Percentiles rank a stretch among this genome's conserved stretches.
These are phyloP conservation scores for Epirrhoe alternata DNA, from an alignment of 2,888 invertebrate genomes.

Conservation along the genomic window DNA sequence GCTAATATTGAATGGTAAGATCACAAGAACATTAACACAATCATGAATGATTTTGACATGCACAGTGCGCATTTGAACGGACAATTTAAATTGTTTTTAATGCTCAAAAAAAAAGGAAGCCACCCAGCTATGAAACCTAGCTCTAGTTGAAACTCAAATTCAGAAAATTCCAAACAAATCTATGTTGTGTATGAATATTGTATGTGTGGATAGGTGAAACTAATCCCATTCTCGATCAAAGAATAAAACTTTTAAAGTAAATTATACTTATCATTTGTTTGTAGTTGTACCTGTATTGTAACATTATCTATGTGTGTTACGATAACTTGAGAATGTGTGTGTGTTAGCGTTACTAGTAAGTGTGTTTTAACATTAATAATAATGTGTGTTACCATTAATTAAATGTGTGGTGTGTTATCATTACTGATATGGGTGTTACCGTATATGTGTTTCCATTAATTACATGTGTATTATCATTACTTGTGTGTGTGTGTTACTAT, in stretches of 20 bases:
- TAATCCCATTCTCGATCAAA: background rate
- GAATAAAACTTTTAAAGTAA: background rate
- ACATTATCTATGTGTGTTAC: no score
- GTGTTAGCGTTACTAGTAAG: no score
- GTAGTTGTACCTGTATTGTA: no score
- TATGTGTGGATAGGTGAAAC: constrained; percentile 14
- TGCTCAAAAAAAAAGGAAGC: constrained; percentile 37
- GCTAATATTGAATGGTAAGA: constrained; percentile 18
- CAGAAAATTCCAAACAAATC: constrained; percentile 20
- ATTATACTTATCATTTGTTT: no score
- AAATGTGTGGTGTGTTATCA: background rate
- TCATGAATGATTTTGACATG: constrained; percentile 51
- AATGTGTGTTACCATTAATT: background rate
- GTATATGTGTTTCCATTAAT: no score
- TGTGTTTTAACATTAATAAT: no score
- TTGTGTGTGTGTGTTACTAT: constrained; percentile 11
- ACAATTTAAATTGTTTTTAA: constrained; percentile 12
- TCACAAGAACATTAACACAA: constrained; percentile 39
- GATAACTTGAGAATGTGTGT: no score
- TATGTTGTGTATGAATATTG: constrained; percentile 17
- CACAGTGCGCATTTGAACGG: constrained; percentile 41
- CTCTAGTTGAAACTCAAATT: constrained; percentile 32
- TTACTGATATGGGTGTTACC: background rate
- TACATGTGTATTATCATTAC: background rate
- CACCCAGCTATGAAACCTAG: constrained; percentile 29